Evolutionary conservation across 2,888 invertebrate species (phyloP).

Genomic region (Tipula vernalis): DNA sequence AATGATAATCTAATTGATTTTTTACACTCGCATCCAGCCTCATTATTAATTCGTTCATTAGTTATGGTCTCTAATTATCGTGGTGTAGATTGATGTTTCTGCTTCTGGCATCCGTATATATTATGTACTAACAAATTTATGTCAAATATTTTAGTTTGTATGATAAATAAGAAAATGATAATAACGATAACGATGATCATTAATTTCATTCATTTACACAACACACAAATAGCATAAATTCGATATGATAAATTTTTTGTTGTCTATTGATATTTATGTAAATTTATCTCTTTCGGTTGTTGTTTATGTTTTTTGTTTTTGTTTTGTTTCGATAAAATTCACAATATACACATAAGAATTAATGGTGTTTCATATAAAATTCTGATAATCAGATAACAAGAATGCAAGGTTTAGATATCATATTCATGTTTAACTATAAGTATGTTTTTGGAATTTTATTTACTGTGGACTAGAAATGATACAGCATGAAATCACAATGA

Average conservation of each 20-base stretch:
- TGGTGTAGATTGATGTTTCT: background rate
- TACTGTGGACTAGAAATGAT: too few relatives aligned
- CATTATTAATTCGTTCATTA: background rate
- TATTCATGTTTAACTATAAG: background rate
- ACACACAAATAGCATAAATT: background rate
- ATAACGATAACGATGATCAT: background rate
- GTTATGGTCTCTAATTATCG: background rate
- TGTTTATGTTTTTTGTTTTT: too few relatives aligned
- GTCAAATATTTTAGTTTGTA: background rate
- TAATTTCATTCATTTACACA: background rate
- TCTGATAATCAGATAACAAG: background rate
- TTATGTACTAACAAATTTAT: background rate
- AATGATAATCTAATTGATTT: background rate
- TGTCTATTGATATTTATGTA: background rate
- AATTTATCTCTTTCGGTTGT: background rate
- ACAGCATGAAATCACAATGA: background rate
- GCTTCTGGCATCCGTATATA: background rate
- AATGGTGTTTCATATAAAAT: background rate
- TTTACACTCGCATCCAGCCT: background rate
- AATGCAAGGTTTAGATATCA: background rate
- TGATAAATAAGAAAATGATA: background rate
- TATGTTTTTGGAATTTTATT: background rate
- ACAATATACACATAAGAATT: background rate
- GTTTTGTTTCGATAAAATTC: background rate
- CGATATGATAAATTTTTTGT: background rate